Percentiles rank a stretch among this genome's conserved stretches.
Conservation (phyloP, 2,113 vertebrate genomes). For the Oenanthe melanoleuca region DNA sequence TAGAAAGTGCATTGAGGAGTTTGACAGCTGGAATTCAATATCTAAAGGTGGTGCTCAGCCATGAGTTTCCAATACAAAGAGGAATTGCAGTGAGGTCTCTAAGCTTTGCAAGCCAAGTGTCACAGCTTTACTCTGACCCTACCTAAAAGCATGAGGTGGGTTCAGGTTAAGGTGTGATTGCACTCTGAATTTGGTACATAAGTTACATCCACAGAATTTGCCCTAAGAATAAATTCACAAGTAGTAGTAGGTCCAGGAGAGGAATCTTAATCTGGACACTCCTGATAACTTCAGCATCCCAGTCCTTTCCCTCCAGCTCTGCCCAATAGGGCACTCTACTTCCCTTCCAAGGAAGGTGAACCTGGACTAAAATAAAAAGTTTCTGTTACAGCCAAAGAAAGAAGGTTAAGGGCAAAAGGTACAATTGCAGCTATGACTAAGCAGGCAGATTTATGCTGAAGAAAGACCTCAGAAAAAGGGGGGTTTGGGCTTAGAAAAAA, state of each 20-base stretch:
- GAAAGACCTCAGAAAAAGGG: not conserved
- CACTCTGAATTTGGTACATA: not conserved
- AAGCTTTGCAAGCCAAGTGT: not conserved
- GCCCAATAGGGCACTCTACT: not conserved
- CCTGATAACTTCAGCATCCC: not conserved
- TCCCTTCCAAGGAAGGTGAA: slow-evolving; percentile 11
- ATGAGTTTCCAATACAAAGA: not conserved
- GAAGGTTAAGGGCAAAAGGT: slow-evolving; percentile 21
- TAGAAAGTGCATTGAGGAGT: not conserved
- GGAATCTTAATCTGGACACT: not conserved
- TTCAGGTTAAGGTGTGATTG: not conserved
- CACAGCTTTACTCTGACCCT: not conserved
- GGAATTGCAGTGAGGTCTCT: not conserved
- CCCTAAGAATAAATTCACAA: not conserved
- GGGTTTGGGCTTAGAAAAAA: not conserved
- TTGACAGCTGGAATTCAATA: not conserved
- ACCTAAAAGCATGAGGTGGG: not conserved
- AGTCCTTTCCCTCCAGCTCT: not conserved
- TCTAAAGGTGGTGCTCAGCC: not conserved
- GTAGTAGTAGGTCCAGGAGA: not conserved
- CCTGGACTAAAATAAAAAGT: slow-evolving; percentile 18
- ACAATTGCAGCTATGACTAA: slow-evolving; percentile 62
- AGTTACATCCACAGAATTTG: not conserved
- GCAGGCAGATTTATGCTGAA: slow-evolving; percentile 28
- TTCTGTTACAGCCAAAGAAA: not conserved